Evolutionary conservation across 1,140 invertebrate genomes (phyloP), one percentile per base, ranked within the genome.

Genomic region (Tetranychus urticae): DNA sequence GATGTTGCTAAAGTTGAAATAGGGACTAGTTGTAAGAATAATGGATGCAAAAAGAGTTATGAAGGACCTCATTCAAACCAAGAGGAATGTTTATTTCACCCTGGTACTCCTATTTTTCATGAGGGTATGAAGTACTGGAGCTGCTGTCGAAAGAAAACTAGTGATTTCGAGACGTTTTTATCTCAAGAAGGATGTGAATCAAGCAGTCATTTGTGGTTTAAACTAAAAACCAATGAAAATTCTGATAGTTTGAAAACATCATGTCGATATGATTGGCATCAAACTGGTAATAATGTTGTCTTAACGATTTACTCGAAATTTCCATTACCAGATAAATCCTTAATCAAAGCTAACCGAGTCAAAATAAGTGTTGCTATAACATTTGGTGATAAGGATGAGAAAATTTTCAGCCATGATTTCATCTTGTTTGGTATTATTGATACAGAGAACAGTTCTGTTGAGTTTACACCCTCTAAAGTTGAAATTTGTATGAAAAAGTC

Each of bases 51-150:
- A 70, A 73, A 70, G 58, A 75, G 76, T 0, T 94, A 86, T 69
- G 75, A 78, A 67, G 84, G 82, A 1, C 75, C 80, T 34, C 69
- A 79, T 42, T 81, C 78, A 56, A 78, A 88, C 66, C 64, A 75
- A 13, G 76, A 79, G 56, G 69, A 73, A 47, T 98, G 94, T 71
- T 73, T 76, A 48, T 78, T 86, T 76, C 94, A 98, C 77, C 80
- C 88, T 33, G 94, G 93, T 0, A 74, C 77, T 23, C 88, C 93
- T 2, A 79, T 99, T 52, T 98, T 98, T 71, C 94, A 99, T 70
- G 94, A 99, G 77, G 94, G 78, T 0, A 76, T 97, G 70, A 98
- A 99, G 77, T 87, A 88, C n/a, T 99, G 94, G 94, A 87, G 87
- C 4, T 99, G 94, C 70, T 99, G 94, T 70, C 88, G 90, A 50